Evolutionary conservation across 2,113 vertebrate species (phyloP).

Genomic region (Mohoua ochrocephala): DNA sequence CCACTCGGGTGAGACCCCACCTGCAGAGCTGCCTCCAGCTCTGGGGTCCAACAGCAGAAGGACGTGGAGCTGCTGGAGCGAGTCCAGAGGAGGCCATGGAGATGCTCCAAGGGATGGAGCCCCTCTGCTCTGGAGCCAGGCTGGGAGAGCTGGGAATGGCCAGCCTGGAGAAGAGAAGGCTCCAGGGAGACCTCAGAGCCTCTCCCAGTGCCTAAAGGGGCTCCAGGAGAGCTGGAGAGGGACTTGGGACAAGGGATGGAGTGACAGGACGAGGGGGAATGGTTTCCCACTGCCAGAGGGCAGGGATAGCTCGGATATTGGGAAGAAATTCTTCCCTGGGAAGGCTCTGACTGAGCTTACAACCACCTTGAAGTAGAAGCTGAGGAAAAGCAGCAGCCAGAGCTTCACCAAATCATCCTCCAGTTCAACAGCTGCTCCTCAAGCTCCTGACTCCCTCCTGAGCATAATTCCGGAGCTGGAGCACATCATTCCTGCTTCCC

Average conservation of each 20-base stretch:
- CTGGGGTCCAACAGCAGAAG: background rate
- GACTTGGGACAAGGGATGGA: background rate
- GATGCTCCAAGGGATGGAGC: background rate
- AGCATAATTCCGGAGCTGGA: background rate
- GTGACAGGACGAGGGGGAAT: fast-evolving
- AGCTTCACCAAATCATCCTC: background rate
- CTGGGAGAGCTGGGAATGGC: background rate
- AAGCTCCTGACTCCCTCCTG: background rate
- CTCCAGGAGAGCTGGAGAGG: background rate
- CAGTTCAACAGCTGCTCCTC: background rate
- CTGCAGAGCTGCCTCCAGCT: background rate
- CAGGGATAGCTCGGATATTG: fast-evolving
- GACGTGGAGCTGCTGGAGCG: background rate
- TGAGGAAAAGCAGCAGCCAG: background rate
- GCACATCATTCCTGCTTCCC: fast-evolving
- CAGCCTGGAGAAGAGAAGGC: fast-evolving
- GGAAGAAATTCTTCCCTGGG: background rate
- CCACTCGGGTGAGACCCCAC: fast-evolving
- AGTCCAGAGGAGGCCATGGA: fast-evolving
- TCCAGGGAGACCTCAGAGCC: fast-evolving
- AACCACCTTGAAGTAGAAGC: fast-evolving
- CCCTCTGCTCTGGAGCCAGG: background rate
- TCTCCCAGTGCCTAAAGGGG: background rate
- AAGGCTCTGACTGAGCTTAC: background rate
- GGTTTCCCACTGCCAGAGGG: background rate